Evolutionary conservation across 37 sponge, comb jelly and placozoan genomes (phyloP).

Genomic region (Hexactinellida sp.): DNA sequence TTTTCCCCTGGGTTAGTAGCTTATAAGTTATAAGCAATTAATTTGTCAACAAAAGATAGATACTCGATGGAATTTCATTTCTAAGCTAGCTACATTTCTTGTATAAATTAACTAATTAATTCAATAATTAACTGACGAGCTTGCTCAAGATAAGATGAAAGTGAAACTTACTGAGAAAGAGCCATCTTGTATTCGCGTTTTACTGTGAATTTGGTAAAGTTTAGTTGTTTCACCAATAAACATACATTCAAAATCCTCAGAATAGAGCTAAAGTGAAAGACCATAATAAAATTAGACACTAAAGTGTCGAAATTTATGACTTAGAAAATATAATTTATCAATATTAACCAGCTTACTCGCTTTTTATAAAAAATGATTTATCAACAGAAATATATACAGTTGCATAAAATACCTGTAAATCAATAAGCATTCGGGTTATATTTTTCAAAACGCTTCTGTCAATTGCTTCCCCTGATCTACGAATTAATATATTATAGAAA

Average conservation of each 20-base stretch:
- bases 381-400: background rate
- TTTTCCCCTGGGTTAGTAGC: no score
- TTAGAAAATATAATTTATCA: background rate
- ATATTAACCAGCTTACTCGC: background rate
- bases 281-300: background rate
- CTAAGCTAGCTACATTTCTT: no score
- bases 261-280: background rate
- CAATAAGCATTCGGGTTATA: conserved; percentile 68
- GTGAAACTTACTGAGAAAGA: background rate
- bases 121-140: no score
- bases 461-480: conserved; percentile 58
- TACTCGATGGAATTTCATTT: no score
- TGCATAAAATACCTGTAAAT: conserved; percentile 47
- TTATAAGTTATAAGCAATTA: no score
- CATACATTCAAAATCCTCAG: background rate
- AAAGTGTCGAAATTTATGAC: background rate
- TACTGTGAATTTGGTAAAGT: background rate
- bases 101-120: no score
- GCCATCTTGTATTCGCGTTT: background rate
- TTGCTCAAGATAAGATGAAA: no score
- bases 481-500: background rate
- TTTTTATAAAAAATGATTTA: background rate
- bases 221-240: background rate
- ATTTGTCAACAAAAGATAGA: no score
- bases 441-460: conserved; percentile 58